Conservation (phyloP, 1,140 invertebrate species). For the Proales similis region DNA sequence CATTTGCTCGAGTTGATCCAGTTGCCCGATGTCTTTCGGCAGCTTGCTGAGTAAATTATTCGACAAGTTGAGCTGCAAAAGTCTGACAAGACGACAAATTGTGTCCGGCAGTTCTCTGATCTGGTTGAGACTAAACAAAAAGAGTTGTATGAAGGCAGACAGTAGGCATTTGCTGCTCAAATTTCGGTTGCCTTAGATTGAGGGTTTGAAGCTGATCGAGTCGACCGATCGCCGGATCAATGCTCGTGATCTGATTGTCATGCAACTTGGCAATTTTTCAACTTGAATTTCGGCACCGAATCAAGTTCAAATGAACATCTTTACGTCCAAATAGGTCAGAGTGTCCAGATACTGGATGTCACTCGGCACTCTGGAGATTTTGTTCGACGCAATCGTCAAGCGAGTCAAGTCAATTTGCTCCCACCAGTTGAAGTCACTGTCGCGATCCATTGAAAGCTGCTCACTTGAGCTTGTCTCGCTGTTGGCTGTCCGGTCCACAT, state of each 20-base stretch:
- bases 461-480: too few relatives aligned
- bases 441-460: conserved; percentile 61
- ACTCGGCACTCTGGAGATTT: conserved; percentile 61
- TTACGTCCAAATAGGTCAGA: conserved; percentile 65
- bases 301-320: conserved; percentile 42
- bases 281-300: not conserved
- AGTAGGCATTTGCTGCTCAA: not conserved
- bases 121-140: conserved; percentile 52
- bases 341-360: conserved; percentile 64
- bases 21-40: conserved; percentile 48
- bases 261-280: conserved; percentile 58
- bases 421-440: conserved; percentile 71
- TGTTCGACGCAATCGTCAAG: conserved; percentile 73
- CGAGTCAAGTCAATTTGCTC: conserved; percentile 68
- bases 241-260: conserved; percentile 64
- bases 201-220: conserved; percentile 47
- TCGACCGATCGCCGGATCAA: conserved; percentile 51
- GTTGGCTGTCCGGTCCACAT: too few relatives aligned
- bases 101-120: conserved; percentile 46
- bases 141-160: not conserved
- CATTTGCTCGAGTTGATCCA: conserved; percentile 52
- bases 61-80: conserved; percentile 47
- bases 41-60: conserved; percentile 49
- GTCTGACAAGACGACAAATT: conserved; percentile 44
- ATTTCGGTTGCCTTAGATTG: conserved; percentile 45